Conservation (phyloP, 2,888 invertebrate species). For the Amphipyra berbera region DNA sequence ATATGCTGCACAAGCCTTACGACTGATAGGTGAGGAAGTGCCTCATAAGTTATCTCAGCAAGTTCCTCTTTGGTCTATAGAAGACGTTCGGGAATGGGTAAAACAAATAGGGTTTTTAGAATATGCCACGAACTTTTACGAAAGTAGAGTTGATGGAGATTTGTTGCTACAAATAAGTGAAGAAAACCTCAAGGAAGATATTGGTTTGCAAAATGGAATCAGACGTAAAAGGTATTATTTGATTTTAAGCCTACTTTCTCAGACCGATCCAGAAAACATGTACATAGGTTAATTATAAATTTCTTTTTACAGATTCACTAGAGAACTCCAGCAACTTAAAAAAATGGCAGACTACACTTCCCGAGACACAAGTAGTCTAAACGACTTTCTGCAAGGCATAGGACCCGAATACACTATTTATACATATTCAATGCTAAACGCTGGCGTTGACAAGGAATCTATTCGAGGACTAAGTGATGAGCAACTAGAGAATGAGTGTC, state of each 20-base stretch:
- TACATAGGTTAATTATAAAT: conserved; percentile 3
- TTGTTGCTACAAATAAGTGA: conserved; percentile 97
- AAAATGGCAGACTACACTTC: conserved; percentile 99
- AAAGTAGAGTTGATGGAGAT: conserved; percentile 99
- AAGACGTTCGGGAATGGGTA: conserved; percentile 99
- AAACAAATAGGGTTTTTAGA: conserved; percentile 98
- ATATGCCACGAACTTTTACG: conserved; percentile 95
- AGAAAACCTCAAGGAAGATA: conserved; percentile 97
- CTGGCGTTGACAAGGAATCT: conserved; percentile 97
- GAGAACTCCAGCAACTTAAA: conserved; percentile 97
- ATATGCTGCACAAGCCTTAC: conserved; percentile 97
- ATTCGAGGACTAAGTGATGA: conserved; percentile 97
- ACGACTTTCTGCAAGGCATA: conserved; percentile 95
- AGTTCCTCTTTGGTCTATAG: conserved; percentile 98
- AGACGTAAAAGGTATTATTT: conserved; percentile 93
- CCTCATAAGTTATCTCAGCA: conserved; percentile 99
- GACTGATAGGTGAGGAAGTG: conserved; percentile 98
- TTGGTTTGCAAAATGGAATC: conserved; percentile 98
- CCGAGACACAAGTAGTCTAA: conserved; percentile 97
- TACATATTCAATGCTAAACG: conserved; percentile 98
- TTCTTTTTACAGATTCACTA: conserved; percentile 92
- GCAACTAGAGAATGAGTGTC: conserved; percentile 96
- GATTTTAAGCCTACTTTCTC: too few relatives aligned
- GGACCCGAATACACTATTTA: conserved; percentile 98
- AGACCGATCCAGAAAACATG: not conserved